phyloP scores from a whole-genome alignment of 2,113 vertebrate species.

The Ursus arctos region DNA sequence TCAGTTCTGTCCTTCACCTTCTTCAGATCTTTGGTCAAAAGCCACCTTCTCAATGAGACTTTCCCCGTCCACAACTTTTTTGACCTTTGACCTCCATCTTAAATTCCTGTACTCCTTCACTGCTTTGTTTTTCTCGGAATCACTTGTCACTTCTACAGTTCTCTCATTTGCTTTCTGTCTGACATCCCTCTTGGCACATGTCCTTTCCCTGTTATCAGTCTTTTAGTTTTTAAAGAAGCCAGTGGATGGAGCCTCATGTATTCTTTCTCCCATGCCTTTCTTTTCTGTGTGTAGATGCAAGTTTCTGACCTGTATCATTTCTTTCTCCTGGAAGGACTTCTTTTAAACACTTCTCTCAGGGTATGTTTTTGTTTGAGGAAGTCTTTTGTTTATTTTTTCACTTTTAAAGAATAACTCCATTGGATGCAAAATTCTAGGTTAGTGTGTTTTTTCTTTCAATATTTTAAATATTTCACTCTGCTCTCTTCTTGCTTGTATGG shows the following conservation, averaged over 20 bases:
- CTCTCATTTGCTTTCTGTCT: background rate
- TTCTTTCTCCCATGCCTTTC: background rate
- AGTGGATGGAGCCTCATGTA: background rate
- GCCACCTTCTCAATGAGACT: background rate
- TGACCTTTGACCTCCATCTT: background rate
- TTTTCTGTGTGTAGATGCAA: background rate
- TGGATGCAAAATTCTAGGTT: background rate
- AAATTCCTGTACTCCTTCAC: background rate
- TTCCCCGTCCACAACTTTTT: background rate
- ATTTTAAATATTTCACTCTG: background rate
- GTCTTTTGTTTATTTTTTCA: background rate
- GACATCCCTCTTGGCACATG: background rate
- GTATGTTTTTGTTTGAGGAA: slow-evolving; percentile 26
- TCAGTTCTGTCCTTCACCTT: background rate
- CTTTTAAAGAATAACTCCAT: background rate
- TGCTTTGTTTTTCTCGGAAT: background rate
- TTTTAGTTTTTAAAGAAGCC: background rate
- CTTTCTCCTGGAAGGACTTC: background rate
- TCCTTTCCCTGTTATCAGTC: background rate
- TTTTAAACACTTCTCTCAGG: background rate
- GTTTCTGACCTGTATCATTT: background rate
- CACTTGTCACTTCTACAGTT: background rate
- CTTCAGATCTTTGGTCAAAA: background rate
- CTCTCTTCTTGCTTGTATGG: background rate
- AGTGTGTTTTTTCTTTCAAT: background rate